Conservation (phyloP, 2,113 vertebrate species). For the Phycodurus eques region DNA sequence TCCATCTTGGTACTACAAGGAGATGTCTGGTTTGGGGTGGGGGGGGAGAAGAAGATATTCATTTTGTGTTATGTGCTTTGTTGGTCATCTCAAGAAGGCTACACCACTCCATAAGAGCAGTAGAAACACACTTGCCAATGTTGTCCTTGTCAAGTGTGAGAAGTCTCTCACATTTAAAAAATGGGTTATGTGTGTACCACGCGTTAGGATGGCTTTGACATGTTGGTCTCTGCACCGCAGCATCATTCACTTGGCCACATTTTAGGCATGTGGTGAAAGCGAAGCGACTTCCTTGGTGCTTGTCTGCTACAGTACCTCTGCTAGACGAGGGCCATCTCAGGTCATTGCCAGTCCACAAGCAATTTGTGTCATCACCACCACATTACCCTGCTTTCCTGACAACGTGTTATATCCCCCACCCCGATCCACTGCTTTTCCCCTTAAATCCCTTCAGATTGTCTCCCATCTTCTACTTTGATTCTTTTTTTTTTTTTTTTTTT, state of each 20-base stretch:
- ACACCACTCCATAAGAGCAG: too few species aligned
- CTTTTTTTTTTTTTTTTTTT: slow-evolving; percentile 24
- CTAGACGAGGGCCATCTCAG: slow-evolving; percentile 49
- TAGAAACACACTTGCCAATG: too few species aligned
- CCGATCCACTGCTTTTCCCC: background rate
- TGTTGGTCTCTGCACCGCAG: background rate
- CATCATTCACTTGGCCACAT: background rate
- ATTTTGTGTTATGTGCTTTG: background rate
- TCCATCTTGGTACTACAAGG: slow-evolving; percentile 10
- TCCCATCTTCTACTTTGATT: slow-evolving; percentile 15
- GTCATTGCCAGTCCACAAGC: slow-evolving; percentile 44
- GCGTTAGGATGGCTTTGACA: background rate
- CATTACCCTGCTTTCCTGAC: slow-evolving; percentile 49
- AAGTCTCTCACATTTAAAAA: background rate
- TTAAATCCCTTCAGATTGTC: slow-evolving; percentile 6
- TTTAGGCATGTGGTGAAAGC: slow-evolving; percentile 32
- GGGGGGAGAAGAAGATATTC: slow-evolving; percentile 19
- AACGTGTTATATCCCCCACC: slow-evolving; percentile 44
- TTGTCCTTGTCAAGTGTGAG: too few species aligned
- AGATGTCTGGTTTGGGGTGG: background rate
- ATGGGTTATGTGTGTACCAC: background rate
- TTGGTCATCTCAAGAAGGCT: too few species aligned
- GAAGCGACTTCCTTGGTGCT: slow-evolving; percentile 32
- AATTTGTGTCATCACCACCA: slow-evolving; percentile 59
- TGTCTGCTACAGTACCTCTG: slow-evolving; percentile 29